Conservation (phyloP, 2,113 vertebrate genomes). For the Plecturocebus donacophilus region DNA sequence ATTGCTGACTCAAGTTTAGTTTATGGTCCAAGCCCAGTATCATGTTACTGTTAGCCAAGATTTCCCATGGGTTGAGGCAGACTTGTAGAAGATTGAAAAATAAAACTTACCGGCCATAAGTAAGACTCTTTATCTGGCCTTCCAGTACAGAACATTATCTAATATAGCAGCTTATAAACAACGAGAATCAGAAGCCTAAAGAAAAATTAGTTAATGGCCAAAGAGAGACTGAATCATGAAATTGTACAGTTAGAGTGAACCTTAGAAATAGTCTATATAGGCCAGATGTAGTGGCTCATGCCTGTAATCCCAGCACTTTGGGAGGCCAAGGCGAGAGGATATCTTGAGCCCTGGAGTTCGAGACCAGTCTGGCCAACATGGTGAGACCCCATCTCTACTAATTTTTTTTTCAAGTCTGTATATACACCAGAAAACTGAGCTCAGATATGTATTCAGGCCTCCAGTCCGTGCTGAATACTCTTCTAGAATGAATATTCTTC, state of each 20-base stretch:
- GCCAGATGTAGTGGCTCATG: too few species aligned
- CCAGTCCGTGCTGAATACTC: background rate
- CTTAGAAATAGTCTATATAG: background rate
- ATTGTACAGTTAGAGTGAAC: background rate
- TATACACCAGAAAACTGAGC: background rate
- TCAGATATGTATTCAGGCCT: background rate
- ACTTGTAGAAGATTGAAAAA: slow-evolving; percentile 36
- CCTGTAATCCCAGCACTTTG: too few species aligned
- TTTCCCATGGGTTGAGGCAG: slow-evolving; percentile 6
- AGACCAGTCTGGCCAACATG: too few species aligned
- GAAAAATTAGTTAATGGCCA: background rate
- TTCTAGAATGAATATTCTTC: background rate
- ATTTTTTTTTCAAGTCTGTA: background rate
- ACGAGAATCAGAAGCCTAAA: slow-evolving; percentile 16
- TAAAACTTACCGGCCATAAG: background rate
- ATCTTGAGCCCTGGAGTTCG: too few species aligned
- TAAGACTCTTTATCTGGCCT: background rate
- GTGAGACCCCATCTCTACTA: too few species aligned
- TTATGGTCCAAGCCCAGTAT: slow-evolving; percentile 15
- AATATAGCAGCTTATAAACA: slow-evolving; percentile 5
- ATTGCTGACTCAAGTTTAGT: slow-evolving; percentile 51
- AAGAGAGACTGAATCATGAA: background rate
- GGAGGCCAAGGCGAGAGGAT: too few species aligned
- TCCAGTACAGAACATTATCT: background rate
- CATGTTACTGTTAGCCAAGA: slow-evolving; percentile 16